Percentiles rank a stretch among this genome's conserved stretches.
These are phyloP conservation scores for Yponomeuta evonymella DNA, from an alignment of 2,888 invertebrate genomes.

Conservation along the genomic window DNA sequence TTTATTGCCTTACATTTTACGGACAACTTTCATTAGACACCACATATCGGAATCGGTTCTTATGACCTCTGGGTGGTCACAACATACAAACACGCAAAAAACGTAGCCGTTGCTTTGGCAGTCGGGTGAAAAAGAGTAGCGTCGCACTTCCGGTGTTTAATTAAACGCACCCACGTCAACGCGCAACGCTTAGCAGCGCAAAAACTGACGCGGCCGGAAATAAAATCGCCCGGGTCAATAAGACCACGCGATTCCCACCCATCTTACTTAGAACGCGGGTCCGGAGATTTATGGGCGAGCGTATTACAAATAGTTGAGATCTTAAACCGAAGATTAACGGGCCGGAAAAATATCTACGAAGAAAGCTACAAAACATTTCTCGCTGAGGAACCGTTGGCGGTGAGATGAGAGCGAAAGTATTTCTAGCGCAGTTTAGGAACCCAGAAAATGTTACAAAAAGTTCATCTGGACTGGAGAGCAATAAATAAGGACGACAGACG, in stretches of 20 bases:
- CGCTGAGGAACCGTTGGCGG: no score
- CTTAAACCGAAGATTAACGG: neutral
- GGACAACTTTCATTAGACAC: no score
- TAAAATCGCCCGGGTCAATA: neutral
- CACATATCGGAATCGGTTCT: no score
- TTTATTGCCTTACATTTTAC: no score
- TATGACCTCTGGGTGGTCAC: neutral
- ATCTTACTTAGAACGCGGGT: neutral
- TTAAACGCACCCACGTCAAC: neutral
- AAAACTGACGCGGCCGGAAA: neutral
- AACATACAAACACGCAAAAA: neutral
- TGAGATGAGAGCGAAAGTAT: no score
- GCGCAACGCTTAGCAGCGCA: neutral
- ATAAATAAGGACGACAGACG: no score
- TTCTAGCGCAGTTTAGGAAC: no score
- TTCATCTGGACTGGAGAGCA: no score
- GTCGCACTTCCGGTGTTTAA: neutral
- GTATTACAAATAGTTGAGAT: slow-evolving; percentile 3
- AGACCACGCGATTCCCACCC: neutral
- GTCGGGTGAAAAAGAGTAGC: neutral
- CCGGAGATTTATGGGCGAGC: neutral
- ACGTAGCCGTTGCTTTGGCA: neutral
- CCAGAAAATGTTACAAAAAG: no score
- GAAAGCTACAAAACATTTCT: neutral
- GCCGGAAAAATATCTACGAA: neutral